Base-by-base conservation (phyloP, 2,888 invertebrate species). In the Caenorhabditis afra region DNA sequence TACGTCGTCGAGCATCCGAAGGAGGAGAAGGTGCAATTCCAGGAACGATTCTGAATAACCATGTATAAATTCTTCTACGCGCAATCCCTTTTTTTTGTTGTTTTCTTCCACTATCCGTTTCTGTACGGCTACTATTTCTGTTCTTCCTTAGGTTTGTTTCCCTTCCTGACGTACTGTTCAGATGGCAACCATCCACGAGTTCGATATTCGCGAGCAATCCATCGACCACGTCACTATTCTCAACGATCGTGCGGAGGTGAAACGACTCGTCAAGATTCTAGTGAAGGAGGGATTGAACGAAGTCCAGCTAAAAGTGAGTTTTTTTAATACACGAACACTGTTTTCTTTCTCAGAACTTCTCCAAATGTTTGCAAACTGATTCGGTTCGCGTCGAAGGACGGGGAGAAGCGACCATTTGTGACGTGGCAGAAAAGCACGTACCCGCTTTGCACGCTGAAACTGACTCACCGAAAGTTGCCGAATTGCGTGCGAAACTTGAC, bases 171-270 rank as follows among this genome's bases (percentile, higher is more conserved):
- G 10, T 1, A 7, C 11, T 39, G 1, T 68, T 52, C 44, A 64
- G 64, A 71, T 62, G 61, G 50, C 59, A 4, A 50, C 67, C 14
- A 55, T 67, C 57, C 66, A 75, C 12, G 52, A 68, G n/a, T 61
- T 81, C 39, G 81, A 83, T 29, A 64, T 74, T 41, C 79, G 79
- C 12, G 59, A 73, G 11, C 68, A 62, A 20, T 49, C 64, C 39
- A 81, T 83, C 53, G 62, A 59, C 44, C 61, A 67, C 44, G 75
- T 82, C 20, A 83, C 85, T n/a, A 86, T 87, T 23, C 87, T 83
- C 80, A 81, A 67, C 29, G 88, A 88, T 76, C 81, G 88, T 1
- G 88, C 88, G 1, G 88, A 88, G 52, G 64, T 88, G 3, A 83
- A 82, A 52, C 68, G 88, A 11, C 49, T 61, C 10, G 65, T 86